Evolutionary conservation across 2,888 invertebrate species (phyloP), one percentile per base, ranked within the genome.

Genomic region (Lomographa bimaculata): DNA sequence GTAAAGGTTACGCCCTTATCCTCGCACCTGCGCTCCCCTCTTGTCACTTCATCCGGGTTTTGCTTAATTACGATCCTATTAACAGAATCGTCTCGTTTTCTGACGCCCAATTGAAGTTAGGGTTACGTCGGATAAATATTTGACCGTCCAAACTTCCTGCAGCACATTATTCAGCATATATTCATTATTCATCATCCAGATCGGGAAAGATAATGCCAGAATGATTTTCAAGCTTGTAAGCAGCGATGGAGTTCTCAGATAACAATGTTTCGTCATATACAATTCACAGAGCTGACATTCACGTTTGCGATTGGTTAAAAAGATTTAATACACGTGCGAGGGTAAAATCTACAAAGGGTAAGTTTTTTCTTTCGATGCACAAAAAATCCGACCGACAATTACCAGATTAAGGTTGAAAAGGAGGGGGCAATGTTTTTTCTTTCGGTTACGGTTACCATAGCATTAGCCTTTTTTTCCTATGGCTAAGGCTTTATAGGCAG

Each of bases 311-410:
- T 74, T 66, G 69, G 72, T 75, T 73, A 69, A 71, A 76, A 69
- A 74, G 66, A 72, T 73, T 71, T 69, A 54, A 51, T 67, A 69
- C 83, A 82, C 82, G 83, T 84, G 84, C 75, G 78, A 76, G 84
- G 80, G 78, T 74, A 77, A 64, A 73, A 67, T 72, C 68, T 57
- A 81, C 75, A 78, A 81, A 79, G 81, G 81, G 76, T 73, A 68
- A 50, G 43, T 54, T 70, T 76, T 84, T 80, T 76, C 63, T 62
- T 74, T 71, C 63, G 65, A 64, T 61, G 60, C 60, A 51, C 51
- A 74, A 83, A 81, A 84, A 80, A 70, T 69, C n/a, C 63, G 55
- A 67, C 70, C 66, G 69, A 84, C 84, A 82, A 85, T 85, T 81
- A 80, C 77, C 68, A 73, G 81, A 86, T 87, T 83, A 86, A 67